Percentiles rank a stretch among this genome's conserved stretches.
Evolutionary conservation across 2,888 invertebrate genomes (phyloP).

Genomic region (Thumatha senex): DNA sequence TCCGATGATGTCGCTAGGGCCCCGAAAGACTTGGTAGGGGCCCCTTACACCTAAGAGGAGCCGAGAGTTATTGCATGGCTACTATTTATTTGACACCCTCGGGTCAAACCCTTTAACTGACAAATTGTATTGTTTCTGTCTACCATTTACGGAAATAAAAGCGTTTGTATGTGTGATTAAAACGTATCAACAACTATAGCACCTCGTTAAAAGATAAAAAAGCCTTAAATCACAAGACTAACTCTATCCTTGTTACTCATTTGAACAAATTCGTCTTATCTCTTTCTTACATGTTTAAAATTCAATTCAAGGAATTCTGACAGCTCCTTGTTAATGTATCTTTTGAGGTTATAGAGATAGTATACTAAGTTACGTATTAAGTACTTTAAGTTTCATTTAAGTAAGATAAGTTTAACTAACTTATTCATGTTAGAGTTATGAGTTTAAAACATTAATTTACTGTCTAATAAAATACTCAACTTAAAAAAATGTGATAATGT

Average conservation of each 20-base stretch:
- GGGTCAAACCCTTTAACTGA: no score
- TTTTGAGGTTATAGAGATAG: slow-evolving; percentile 1
- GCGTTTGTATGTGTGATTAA: background rate
- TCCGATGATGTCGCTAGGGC: no score
- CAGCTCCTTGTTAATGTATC: slow-evolving; percentile 15
- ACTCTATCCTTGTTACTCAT: slow-evolving; percentile 12
- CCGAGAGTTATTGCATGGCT: no score
- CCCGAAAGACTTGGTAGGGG: no score
- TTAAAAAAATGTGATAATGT: background rate
- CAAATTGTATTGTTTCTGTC: no score
- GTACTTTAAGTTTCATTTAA: background rate
- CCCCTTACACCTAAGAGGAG: no score
- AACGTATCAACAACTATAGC: background rate
- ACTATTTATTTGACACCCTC: no score
- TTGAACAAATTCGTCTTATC: background rate
- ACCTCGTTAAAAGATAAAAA: background rate
- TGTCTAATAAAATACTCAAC: background rate
- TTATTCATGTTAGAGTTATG: background rate
- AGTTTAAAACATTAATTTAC: background rate
- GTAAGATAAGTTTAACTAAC: background rate
- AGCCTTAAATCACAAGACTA: no score
- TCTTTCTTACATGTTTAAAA: slow-evolving; percentile 16
- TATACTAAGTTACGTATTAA: background rate
- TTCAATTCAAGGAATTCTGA: slow-evolving; percentile 33
- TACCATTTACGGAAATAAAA: no score